Evolutionary conservation across 2,113 vertebrate species (phyloP).

Genomic region (Garra rufa): DNA sequence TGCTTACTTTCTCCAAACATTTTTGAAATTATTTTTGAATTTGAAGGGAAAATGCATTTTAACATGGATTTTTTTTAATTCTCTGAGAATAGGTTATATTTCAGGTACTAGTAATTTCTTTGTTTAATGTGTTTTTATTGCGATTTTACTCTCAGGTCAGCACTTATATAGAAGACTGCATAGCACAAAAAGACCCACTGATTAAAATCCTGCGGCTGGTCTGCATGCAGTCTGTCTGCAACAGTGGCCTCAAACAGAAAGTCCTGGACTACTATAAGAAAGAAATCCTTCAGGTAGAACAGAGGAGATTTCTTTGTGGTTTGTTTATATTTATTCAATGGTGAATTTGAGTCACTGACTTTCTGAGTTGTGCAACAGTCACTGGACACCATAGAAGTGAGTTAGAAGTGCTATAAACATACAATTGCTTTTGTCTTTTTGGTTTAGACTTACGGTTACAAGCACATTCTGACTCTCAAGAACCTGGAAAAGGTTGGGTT

Average conservation of each 20-base stretch:
- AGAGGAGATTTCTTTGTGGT: not conserved
- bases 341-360: not conserved
- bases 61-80: not conserved
- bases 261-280: slow-evolving; percentile 93
- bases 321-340: not conserved
- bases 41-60: not conserved
- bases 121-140: not conserved
- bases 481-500: slow-evolving; percentile 94
- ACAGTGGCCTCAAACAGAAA: slow-evolving; percentile 95
- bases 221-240: slow-evolving; percentile 95
- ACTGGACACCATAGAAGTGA: no score
- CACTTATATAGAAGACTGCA: slow-evolving; percentile 92
- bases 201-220: slow-evolving; percentile 92
- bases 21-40: not conserved
- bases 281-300: slow-evolving; percentile 93
- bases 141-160: slow-evolving; percentile 77
- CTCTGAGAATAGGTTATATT: not conserved
- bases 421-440: slow-evolving; percentile 14
- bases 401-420: not conserved
- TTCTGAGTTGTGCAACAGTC: not conserved
- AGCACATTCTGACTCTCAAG: slow-evolving; percentile 91
- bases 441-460: slow-evolving; percentile 91
- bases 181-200: slow-evolving; percentile 91
- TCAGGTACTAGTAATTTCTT: not conserved
- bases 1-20: not conserved